Conservation (phyloP, 2,888 invertebrate genomes). For the Hecatera dysodea region DNA sequence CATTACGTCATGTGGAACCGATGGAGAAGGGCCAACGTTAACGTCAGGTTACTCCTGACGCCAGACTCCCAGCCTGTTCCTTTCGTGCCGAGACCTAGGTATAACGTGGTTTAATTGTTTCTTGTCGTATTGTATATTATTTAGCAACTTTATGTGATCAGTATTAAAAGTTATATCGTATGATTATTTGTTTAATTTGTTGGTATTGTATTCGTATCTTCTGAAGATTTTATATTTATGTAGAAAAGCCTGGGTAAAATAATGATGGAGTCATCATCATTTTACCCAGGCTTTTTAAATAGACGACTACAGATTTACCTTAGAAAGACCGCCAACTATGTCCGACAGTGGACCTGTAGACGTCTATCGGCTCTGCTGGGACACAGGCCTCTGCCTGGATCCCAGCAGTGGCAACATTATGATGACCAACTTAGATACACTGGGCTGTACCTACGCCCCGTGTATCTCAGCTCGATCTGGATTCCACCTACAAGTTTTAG, state of each 20-base stretch:
- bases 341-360: not conserved
- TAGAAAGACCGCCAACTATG: no score
- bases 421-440: not conserved
- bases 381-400: no score
- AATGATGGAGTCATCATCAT: no score
- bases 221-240: no score
- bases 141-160: conserved; percentile 63
- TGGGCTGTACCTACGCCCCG: no score
- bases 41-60: conserved; percentile 91
- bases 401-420: not conserved
- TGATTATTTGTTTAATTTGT: conserved; percentile 42
- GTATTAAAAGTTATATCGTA: conserved; percentile 62
- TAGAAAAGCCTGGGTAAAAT: no score
- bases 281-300: no score
- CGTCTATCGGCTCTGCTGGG: no score
- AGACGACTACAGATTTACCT: no score
- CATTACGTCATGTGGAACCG: conserved; percentile 93
- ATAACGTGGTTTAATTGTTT: conserved; percentile 81
- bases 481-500: not conserved
- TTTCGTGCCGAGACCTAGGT: conserved; percentile 84
- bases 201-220: not conserved
- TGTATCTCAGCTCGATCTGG: not conserved
- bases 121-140: conserved; percentile 48
- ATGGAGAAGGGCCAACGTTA: conserved; percentile 92
- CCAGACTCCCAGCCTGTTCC: conserved; percentile 88